These are phyloP conservation scores for Huso huso DNA, from an alignment of 2,797 vertebrate species.

Conservation along the genomic window DNA sequence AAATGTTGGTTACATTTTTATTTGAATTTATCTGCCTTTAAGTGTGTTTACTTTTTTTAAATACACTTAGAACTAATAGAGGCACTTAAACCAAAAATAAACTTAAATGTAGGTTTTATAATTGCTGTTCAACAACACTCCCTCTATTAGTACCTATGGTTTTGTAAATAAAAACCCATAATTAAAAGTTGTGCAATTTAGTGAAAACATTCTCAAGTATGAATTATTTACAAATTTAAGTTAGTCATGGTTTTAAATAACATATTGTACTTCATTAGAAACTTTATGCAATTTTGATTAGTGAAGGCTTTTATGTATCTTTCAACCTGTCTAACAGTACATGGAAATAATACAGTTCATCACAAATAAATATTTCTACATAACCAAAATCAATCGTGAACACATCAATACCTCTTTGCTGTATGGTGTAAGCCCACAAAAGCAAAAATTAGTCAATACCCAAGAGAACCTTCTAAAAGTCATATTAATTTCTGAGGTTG, in stretches of 20 bases:
- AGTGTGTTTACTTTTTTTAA: background rate
- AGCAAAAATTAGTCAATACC: too few relatives aligned
- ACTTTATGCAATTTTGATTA: background rate
- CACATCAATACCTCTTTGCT: too few relatives aligned
- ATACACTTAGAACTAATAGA: background rate
- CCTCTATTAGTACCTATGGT: background rate
- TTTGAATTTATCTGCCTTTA: background rate
- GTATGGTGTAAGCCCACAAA: too few relatives aligned
- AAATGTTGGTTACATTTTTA: background rate
- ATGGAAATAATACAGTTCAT: too few relatives aligned
- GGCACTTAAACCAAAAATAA: background rate
- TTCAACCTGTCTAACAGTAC: too few relatives aligned
- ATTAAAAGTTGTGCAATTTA: conserved; percentile 1
- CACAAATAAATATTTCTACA: too few relatives aligned
- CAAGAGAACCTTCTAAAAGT: too few relatives aligned
- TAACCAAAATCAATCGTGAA: too few relatives aligned
- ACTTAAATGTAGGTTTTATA: conserved; percentile 1
- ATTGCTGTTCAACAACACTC: conserved; percentile 2
- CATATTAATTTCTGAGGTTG: too few relatives aligned
- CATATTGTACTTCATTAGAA: background rate
- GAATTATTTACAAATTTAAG: background rate
- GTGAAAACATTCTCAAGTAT: background rate
- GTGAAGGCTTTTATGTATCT: too few relatives aligned
- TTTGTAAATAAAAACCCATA: background rate
- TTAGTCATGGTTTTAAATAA: background rate